Base-by-base conservation (phyloP, 1,140 invertebrate species). In the Drosophila seguyi region DNA sequence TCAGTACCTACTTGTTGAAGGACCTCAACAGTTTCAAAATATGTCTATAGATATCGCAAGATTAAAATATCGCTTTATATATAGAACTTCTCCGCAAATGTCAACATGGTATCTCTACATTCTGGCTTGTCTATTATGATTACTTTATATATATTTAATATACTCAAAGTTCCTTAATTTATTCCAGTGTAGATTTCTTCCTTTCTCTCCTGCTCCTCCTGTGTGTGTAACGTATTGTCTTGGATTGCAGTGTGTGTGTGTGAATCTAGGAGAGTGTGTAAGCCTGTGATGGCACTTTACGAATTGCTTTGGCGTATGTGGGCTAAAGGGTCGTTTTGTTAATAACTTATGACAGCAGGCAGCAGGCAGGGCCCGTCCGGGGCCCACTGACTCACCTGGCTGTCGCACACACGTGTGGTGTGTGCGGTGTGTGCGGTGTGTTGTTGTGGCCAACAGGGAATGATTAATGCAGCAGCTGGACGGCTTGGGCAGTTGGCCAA, bases 291-390 rank as follows among this genome's bases (percentile, higher is more conserved):
- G 74, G 79, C 72, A 87, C 75, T 84, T 79, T 80, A 81, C 69
- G 80, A 68, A 87, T 87, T 88, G 80, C 66, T 79, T 79, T 69
- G 71, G 66, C 84, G 52, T 74, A 73, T 75, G 78, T 86, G 63
- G 77, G 67, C 71, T 71, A 60, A 60, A 77, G 71, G 79, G 75
- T 77, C 73, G 76, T 80, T 82, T 90, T 77, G 72, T 87, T 87
- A 87, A 87, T 88, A 87, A 87, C 80, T 90, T 87, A 88, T 88
- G 84, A 84, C 79, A 88, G 85, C 76, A 88, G 85, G 76, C 72
- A 59, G 56, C 58, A 48, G 44, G 14, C 11, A 16, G 58, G 4
- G 27, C 16, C 47, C 22, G 14, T 16, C 20, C 44, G 1, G 27
- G 50, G 52, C 56, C 31, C 39, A 10, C n/a, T 31, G 56, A 31